phyloP scores from a whole-genome alignment of 1,140 invertebrate genomes.

The Oscheius sp. region DNA sequence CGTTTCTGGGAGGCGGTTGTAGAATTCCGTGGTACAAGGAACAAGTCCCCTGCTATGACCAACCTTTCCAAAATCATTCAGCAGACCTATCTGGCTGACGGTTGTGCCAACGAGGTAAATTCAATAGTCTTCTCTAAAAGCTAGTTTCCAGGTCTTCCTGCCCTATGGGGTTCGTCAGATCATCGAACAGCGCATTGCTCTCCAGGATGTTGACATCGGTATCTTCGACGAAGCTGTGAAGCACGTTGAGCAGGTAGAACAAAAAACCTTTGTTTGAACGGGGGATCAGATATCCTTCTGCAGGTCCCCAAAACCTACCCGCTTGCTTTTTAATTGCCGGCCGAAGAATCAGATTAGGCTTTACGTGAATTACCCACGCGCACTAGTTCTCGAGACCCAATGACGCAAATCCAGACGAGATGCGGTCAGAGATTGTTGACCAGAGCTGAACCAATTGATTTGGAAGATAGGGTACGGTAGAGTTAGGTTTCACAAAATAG shows the following conservation, averaged over 20 bases:
- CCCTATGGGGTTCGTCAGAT: slow-evolving; percentile 55
- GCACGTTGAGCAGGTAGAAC: slow-evolving; percentile 49
- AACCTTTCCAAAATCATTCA: slow-evolving; percentile 56
- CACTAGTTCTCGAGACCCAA: too few relatives aligned
- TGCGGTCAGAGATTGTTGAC: too few relatives aligned
- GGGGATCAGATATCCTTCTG: not conserved
- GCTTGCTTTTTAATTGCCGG: not conserved
- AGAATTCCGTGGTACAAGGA: slow-evolving; percentile 46
- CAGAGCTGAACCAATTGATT: too few relatives aligned
- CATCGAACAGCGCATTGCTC: slow-evolving; percentile 45
- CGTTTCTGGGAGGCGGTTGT: slow-evolving; percentile 58
- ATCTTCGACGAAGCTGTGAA: slow-evolving; percentile 58
- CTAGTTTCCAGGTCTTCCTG: slow-evolving; percentile 57
- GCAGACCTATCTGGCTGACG: slow-evolving; percentile 53
- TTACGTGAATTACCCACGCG: not conserved
- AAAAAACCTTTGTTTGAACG: not conserved
- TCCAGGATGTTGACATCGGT: slow-evolving; percentile 54
- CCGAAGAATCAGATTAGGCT: not conserved
- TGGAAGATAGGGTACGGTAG: too few relatives aligned
- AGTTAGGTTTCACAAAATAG: too few relatives aligned
- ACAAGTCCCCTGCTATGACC: slow-evolving; percentile 54
- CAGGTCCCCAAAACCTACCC: not conserved
- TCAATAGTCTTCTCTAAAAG: too few relatives aligned
- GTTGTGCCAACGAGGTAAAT: slow-evolving; percentile 55
- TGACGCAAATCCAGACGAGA: too few relatives aligned